phyloP scores from a whole-genome alignment of 1,140 invertebrate species.

The Dreissena rostriformis region DNA sequence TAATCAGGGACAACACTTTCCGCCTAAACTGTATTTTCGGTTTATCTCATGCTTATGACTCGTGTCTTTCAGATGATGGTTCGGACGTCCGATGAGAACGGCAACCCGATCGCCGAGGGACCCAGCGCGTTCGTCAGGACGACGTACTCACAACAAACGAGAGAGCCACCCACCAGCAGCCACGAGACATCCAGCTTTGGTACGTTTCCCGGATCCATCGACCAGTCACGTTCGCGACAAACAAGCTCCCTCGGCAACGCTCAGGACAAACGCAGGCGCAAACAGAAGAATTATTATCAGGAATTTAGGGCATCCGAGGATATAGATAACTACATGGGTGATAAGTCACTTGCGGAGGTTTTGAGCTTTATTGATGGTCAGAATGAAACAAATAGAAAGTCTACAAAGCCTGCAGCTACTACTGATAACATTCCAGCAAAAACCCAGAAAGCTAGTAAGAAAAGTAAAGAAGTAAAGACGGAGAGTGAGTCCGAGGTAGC shows the following conservation, averaged over 20 bases:
- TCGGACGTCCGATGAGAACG: slow-evolving; percentile 55
- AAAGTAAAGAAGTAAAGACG: slow-evolving; percentile 61
- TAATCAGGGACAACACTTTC: too few species aligned
- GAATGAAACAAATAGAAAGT: slow-evolving; percentile 63
- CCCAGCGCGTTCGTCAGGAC: slow-evolving; percentile 14
- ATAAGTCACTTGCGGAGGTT: slow-evolving; percentile 66
- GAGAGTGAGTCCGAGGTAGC: slow-evolving; percentile 16
- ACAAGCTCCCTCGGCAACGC: slow-evolving; percentile 6
- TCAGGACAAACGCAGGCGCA: slow-evolving; percentile 18
- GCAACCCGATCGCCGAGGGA: slow-evolving; percentile 48
- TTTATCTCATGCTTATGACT: too few species aligned
- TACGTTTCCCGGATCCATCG: slow-evolving; percentile 21
- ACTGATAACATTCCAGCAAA: slow-evolving; percentile 46
- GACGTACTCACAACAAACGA: slow-evolving; percentile 67
- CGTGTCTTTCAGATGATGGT: slow-evolving; percentile 62
- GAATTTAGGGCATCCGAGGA: slow-evolving; percentile 61
- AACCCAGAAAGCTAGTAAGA: slow-evolving; percentile 67
- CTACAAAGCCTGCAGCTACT: slow-evolving; percentile 53
- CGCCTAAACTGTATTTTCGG: too few species aligned
- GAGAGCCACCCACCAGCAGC: slow-evolving; percentile 59
- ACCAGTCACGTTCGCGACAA: slow-evolving; percentile 2
- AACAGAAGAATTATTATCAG: slow-evolving; percentile 60
- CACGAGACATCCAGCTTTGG: slow-evolving; percentile 17
- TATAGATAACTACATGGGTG: slow-evolving; percentile 68
- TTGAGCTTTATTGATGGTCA: slow-evolving; percentile 68